These are phyloP conservation scores for Hydraecia micacea DNA, from an alignment of 2,888 invertebrate genomes.

Conservation along the genomic window DNA sequence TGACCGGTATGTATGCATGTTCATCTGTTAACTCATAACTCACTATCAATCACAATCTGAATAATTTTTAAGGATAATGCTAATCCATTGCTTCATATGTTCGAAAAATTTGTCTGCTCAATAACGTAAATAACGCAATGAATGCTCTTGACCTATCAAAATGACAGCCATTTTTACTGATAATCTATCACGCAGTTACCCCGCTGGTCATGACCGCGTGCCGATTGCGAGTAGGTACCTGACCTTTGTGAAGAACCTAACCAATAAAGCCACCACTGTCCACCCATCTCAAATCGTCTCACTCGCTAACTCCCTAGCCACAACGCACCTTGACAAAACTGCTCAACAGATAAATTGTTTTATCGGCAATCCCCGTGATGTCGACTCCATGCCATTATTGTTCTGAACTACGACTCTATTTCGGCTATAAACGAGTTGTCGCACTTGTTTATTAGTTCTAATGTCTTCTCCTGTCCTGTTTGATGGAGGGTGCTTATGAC, in stretches of 20 bases:
- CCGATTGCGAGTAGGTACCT: background rate
- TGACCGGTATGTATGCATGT: too few relatives aligned
- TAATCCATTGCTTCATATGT: background rate
- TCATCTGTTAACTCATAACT: too few relatives aligned
- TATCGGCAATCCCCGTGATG: conserved; percentile 69
- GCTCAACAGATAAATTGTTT: conserved; percentile 74
- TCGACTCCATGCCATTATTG: conserved; percentile 58
- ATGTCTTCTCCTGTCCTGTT: conserved; percentile 26
- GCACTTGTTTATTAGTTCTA: conserved; percentile 51
- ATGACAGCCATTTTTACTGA: background rate
- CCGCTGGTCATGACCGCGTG: background rate
- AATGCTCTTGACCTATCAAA: background rate
- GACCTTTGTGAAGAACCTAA: background rate
- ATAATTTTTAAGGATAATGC: too few relatives aligned
- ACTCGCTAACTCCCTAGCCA: conserved; percentile 60
- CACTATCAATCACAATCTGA: background rate
- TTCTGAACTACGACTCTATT: conserved; percentile 59
- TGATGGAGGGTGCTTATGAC: background rate
- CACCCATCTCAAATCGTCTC: background rate
- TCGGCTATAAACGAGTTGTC: conserved; percentile 48
- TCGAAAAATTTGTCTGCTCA: background rate
- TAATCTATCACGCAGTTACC: background rate
- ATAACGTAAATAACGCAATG: too few relatives aligned
- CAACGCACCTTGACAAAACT: conserved; percentile 60
- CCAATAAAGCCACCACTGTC: background rate